Conservation (phyloP, 2,888 invertebrate genomes). For the Argyra leucocephala region DNA sequence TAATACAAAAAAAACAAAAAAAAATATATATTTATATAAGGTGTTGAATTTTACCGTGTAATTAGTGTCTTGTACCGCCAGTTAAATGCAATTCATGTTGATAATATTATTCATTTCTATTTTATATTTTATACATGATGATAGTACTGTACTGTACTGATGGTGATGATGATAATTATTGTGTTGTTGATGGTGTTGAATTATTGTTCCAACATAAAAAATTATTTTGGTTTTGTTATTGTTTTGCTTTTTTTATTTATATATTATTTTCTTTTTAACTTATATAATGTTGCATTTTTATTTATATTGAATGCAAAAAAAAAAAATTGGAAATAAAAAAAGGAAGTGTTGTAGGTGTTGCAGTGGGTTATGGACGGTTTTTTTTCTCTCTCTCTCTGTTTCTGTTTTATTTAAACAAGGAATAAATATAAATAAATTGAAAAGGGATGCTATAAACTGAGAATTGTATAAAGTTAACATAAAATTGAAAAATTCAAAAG, state of each 20-base stretch:
- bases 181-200: no score
- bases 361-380: not conserved
- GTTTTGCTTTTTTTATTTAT: no score
- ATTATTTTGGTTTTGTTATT: no score
- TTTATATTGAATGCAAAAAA: not conserved
- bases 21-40: not conserved
- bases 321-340: not conserved
- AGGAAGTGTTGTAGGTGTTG: constrained; percentile 2
- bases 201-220: no score
- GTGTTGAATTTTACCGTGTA: constrained; percentile 4
- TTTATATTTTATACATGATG: not conserved
- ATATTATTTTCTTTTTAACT: no score
- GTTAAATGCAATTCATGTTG: not conserved
- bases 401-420: not conserved
- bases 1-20: not conserved
- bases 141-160: not conserved
- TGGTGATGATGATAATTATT: not conserved
- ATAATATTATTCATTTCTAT: not conserved
- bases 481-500: not conserved
- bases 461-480: not conserved
- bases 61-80: not conserved
- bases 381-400: no score
- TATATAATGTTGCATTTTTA: no score
- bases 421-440: not conserved
- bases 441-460: not conserved